A percentile compares a stretch with the other conserved stretches of the same genome.
Conservation (phyloP, 2,888 invertebrate species). For the Dioctria linearis region DNA sequence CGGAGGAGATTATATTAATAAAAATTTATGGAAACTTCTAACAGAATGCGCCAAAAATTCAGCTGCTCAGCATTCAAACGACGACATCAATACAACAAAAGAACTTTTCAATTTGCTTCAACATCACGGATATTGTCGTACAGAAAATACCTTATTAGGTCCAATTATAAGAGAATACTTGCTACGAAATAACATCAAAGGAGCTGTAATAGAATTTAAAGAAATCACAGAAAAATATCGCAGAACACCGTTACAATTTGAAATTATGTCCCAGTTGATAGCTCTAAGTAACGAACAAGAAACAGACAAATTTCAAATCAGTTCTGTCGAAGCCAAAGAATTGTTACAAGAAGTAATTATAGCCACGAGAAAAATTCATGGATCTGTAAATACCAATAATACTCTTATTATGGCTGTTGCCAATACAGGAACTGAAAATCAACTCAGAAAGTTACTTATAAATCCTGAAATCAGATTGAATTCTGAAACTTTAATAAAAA, state of each 20-base stretch:
- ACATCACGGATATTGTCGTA: constrained; percentile 73
- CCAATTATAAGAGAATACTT: constrained; percentile 77
- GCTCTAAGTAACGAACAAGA: constrained; percentile 64
- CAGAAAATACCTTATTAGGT: constrained; percentile 75
- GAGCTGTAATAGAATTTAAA: constrained; percentile 74
- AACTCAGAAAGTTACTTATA: constrained; percentile 71
- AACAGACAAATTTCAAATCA: constrained; percentile 61
- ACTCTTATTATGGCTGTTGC: constrained; percentile 71
- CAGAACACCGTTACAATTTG: constrained; percentile 78
- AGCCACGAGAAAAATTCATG: constrained; percentile 69
- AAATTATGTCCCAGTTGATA: constrained; percentile 72
- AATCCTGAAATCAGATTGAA: constrained; percentile 74
- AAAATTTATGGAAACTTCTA: constrained; percentile 77
- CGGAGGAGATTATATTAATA: constrained; percentile 72
- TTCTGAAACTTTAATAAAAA: constrained; percentile 72
- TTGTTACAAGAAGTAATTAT: constrained; percentile 68
- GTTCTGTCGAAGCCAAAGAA: constrained; percentile 65
- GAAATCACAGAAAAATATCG: constrained; percentile 72
- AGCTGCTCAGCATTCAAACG: constrained; percentile 63
- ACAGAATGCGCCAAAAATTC: constrained; percentile 71
- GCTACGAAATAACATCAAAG: constrained; percentile 71
- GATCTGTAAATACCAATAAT: constrained; percentile 68
- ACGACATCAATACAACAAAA: constrained; percentile 69
- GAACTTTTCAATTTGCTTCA: constrained; percentile 73
- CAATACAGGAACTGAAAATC: constrained; percentile 71